Conservation (phyloP, 2,113 vertebrate genomes). For the Butorides virescens region DNA sequence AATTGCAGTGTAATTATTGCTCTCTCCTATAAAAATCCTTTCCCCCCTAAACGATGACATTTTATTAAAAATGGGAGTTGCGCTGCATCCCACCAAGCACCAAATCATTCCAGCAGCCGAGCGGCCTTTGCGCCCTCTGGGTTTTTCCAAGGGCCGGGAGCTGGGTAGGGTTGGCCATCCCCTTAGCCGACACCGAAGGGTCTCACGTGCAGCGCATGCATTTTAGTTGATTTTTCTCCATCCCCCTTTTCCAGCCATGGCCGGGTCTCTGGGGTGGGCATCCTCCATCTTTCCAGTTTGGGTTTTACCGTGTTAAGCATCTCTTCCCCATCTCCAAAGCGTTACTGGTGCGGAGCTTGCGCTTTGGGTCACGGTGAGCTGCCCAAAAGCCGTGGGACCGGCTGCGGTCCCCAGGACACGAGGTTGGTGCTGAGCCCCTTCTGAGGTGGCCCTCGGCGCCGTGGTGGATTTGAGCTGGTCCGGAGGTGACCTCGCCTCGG, state of each 20-base stretch:
- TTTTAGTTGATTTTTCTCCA: neutral
- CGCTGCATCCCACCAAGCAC: neutral
- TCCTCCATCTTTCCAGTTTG: accelerated
- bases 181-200: accelerated
- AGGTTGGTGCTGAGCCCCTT: neutral
- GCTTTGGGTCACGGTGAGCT: neutral
- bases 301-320: accelerated
- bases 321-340: neutral
- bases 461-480: accelerated
- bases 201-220: accelerated
- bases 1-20: neutral
- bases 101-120: neutral
- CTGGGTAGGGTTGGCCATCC: neutral
- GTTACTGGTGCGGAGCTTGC: accelerated
- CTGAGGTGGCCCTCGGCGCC: neutral
- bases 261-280: neutral
- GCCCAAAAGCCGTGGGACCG: accelerated
- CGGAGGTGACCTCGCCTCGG: neutral
- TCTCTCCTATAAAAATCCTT: neutral
- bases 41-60: accelerated
- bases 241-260: neutral
- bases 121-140: neutral
- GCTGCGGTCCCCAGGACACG: accelerated
- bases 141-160: neutral
- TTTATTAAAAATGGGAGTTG: accelerated